Percentiles rank a stretch among this genome's conserved stretches.
phyloP scores from a whole-genome alignment of 92 coral and sea anemone species.

The Heteractis magnifica region DNA sequence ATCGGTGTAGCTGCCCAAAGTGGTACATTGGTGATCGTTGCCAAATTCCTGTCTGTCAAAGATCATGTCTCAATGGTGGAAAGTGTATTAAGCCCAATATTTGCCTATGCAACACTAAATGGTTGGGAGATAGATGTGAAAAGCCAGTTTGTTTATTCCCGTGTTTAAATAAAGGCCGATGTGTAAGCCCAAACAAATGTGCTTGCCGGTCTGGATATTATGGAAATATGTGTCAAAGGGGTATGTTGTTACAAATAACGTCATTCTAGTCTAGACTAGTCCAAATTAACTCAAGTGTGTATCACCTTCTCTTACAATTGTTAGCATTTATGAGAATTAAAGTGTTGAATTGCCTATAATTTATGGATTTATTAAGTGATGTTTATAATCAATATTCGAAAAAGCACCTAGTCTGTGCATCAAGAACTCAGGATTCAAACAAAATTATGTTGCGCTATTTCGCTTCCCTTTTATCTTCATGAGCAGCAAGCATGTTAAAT shows the following conservation, averaged over 20 bases:
- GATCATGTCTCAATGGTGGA: conserved; percentile 86
- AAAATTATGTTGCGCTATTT: too few relatives aligned
- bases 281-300: neutral
- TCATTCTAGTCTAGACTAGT: neutral
- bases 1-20: conserved; percentile 65
- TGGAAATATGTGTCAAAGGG: conserved; percentile 84
- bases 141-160: conserved; percentile 66
- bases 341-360: too few relatives aligned
- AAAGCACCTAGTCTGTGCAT: too few relatives aligned
- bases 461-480: too few relatives aligned
- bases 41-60: conserved; percentile 67
- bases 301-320: too few relatives aligned
- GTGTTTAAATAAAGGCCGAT: conserved; percentile 75
- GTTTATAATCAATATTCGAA: too few relatives aligned
- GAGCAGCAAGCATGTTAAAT: too few relatives aligned
- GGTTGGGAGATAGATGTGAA: conserved; percentile 79
- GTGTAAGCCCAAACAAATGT: conserved; percentile 81
- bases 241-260: conserved; percentile 31
- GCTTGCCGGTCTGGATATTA: conserved; percentile 82
- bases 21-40: conserved; percentile 79
- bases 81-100: conserved; percentile 74
- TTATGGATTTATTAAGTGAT: too few relatives aligned
- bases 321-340: too few relatives aligned
- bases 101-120: conserved; percentile 72
- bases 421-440: too few relatives aligned